Base-by-base conservation (phyloP, 2,888 invertebrate genomes). In the Chalcosyrphus nemorum region DNA sequence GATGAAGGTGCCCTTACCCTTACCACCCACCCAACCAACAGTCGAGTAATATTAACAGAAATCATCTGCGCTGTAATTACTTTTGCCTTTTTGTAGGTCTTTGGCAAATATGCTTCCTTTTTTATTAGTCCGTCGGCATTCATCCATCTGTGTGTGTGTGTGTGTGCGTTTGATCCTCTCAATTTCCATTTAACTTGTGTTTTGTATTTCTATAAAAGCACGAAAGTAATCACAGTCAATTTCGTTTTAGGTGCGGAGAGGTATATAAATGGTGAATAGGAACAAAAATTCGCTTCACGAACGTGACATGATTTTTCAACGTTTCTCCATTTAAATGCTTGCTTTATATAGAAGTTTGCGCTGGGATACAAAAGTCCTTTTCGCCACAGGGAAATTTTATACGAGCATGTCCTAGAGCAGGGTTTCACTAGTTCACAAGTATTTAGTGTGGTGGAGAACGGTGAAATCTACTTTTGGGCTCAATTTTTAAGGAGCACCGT, bases 201-300 rank as follows among this genome's bases (percentile, higher is more conserved):
- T 56, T 56, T 70, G 13, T 59, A 35, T 70, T 57, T 50, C 61
- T 52, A 45, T 15, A 38, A 41, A 70, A 72, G 45, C 74, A 56
- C 74, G 65, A 74, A 65, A 50, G 77, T 81, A 76, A 81, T 77
- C 81, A 66, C 77, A 81, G 76, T 81, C 70, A 71, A 76, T 65
- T 76, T 81, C 76, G 29, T 81, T 52, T 65, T 65, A 63, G 56
- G 57, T 76, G 56, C 47, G 17, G 63, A 76, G 56, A 43, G 43
- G 56, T 75, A 32, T 21, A 76, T 21, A 76, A 65, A 63, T 70
- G 43, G 59, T 47, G 56, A 63, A 71, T 71, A 45, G 57, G 50
- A 54, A n/a, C n/a, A n/a, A 24, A 63, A 75, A 71, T 66, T 50
- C 56, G 15, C 65, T 52, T 32, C 57, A 57, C 15, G 45, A 29